phyloP scores from a whole-genome alignment of 2,797 vertebrate genomes.

The Mus caroli region DNA sequence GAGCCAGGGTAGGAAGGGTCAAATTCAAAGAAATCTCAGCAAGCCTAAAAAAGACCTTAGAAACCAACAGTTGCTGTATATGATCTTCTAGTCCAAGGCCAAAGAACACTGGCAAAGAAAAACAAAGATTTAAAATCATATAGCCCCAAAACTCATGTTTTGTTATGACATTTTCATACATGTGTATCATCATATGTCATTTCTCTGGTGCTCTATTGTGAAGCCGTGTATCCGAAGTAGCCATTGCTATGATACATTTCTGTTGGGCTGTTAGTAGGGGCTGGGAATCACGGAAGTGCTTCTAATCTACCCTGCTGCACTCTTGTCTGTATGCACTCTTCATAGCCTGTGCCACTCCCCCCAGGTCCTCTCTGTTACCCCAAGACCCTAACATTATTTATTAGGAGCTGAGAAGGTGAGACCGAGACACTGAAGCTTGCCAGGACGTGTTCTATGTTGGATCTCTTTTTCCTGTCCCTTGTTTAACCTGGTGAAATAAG shows the following conservation, averaged over 20 bases:
- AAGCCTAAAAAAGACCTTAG: not conserved
- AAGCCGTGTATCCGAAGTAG: not conserved
- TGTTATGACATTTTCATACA: not conserved
- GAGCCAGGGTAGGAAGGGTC: not conserved
- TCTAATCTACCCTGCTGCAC: not conserved
- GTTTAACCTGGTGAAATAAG: conserved; percentile 44
- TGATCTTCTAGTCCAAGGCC: conserved; percentile 37
- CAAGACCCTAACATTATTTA: not conserved
- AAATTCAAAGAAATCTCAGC: conserved; percentile 4
- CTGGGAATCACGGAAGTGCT: not conserved
- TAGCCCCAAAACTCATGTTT: not conserved
- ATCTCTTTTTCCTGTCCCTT: not conserved
- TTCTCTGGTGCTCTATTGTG: not conserved
- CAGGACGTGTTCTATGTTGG: not conserved
- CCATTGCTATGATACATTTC: conserved; percentile 3
- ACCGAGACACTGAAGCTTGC: not conserved
- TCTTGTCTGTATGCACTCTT: not conserved
- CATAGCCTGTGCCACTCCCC: not conserved
- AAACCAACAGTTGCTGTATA: not conserved
- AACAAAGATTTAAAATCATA: not conserved
- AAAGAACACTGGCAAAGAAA: not conserved
- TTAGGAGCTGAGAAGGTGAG: not conserved
- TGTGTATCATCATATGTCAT: not conserved
- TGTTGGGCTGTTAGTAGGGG: not conserved
- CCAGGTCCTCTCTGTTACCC: not conserved